phyloP scores from a whole-genome alignment of 2,113 vertebrate species.

The Thunnus thynnus region DNA sequence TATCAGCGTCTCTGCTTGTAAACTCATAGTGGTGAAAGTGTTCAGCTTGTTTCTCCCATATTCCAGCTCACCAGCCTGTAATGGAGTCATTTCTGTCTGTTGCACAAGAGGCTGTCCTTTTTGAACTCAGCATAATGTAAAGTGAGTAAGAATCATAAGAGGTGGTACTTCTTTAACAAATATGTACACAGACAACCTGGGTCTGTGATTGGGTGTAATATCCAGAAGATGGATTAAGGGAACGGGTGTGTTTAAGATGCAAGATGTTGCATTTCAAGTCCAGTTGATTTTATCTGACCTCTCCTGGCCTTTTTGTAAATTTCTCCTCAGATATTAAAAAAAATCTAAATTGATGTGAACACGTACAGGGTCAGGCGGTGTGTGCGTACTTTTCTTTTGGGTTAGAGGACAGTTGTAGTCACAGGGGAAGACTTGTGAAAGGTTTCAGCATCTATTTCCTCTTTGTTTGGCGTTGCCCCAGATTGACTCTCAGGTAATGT shows the following conservation, averaged over 20 bases:
- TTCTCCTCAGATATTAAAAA: background rate
- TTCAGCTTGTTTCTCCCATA: background rate
- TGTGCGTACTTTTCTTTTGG: background rate
- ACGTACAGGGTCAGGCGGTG: background rate
- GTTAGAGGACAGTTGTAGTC: background rate
- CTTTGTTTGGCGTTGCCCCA: conserved; percentile 77
- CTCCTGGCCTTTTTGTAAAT: background rate
- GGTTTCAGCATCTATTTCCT: conserved; percentile 7
- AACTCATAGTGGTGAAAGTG: background rate
- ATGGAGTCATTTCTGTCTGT: too few species aligned
- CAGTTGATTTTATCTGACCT: background rate
- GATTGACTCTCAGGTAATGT: conserved; percentile 94
- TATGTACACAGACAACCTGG: background rate
- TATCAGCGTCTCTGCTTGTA: background rate
- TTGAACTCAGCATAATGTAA: background rate
- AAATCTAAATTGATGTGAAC: background rate
- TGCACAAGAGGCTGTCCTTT: too few species aligned
- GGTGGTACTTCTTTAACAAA: background rate
- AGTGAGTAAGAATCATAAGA: background rate
- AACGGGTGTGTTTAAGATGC: too few species aligned
- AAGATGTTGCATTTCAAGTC: background rate
- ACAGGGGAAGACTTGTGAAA: background rate
- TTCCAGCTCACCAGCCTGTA: background rate
- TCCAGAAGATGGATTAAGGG: too few species aligned
- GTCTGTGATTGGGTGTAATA: background rate